Base-by-base conservation (phyloP, 2,113 vertebrate genomes). In the Falcunculus frontatus region DNA sequence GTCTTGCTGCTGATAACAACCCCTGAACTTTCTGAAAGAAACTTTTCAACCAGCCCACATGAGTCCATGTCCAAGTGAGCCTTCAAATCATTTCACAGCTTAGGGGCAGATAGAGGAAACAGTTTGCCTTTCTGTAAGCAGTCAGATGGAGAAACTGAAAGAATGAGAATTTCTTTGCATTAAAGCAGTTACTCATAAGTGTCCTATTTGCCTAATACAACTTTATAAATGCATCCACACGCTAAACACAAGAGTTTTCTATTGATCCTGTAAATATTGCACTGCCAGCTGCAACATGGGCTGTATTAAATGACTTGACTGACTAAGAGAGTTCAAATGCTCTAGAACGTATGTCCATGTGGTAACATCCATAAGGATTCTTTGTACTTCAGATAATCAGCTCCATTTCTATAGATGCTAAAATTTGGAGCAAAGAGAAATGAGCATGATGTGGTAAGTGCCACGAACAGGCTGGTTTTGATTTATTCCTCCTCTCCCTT, bases 401-500 rank as follows among this genome's bases (percentile, higher is more conserved):
- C 68, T 80, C 37, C 15, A 55, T 70, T 77, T 55, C 47, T 47
- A 47, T 33, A 74, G 30, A 69, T 27, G 56, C 30, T 77, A 91
- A 93, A 78, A 95, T 50, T 32, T 64, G n/a, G 29, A 91, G 53
- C 14, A 64, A 84, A 76, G n/a, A 94, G 65, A 93, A 95, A 96
- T 33, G 27, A 95, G 37, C 11, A 35, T 41, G 55, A 65, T 67
- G 64, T 73, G 73, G 1, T 69, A 80, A 90, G 72, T 44, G 75
- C 42, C 79, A 88, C 1, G 0, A 88, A 39, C 35, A 72, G 64
- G 5, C 30, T 90, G 42, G 39, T 64, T 92, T 74, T 92, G 89
- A 96, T 92, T 92, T 95, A 95, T 90, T 89, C 68, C 75, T 96
- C 63, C 53, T 27, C 56, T 95, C 42, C 19, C 44, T 79, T 90